phyloP scores from a whole-genome alignment of 2,797 vertebrate genomes.

The Chromis chromis region DNA sequence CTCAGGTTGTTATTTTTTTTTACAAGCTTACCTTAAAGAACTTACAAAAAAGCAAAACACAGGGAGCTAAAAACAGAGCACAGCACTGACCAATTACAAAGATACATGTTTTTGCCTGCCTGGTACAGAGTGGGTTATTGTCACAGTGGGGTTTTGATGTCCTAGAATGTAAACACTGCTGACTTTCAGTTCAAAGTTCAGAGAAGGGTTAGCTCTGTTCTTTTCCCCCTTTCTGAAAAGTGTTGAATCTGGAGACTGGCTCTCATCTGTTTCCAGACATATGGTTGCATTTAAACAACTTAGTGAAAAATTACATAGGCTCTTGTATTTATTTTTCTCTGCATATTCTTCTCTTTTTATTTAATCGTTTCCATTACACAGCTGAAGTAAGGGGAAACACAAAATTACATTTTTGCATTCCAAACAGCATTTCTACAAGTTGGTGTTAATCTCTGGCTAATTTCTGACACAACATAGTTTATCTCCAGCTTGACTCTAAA shows the following conservation, averaged over 20 bases:
- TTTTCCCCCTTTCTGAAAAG: conserved; percentile 33
- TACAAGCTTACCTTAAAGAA: conserved; percentile 5
- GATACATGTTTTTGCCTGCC: conserved; percentile 1
- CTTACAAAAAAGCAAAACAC: background rate
- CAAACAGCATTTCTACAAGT: conserved; percentile 13
- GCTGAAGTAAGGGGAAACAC: conserved; percentile 48
- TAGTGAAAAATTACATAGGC: conserved; percentile 75
- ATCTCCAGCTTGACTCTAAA: conserved; percentile 13
- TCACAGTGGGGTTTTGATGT: conserved; percentile 49
- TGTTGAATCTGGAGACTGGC: conserved; percentile 64
- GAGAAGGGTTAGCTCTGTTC: conserved; percentile 49
- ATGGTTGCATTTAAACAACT: conserved; percentile 79
- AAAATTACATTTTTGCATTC: conserved; percentile 25
- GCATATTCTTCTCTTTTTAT: conserved; percentile 60
- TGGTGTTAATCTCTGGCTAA: conserved; percentile 13
- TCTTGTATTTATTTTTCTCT: conserved; percentile 78
- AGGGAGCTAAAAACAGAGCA: background rate
- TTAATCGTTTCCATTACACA: conserved; percentile 79
- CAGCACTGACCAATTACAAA: background rate
- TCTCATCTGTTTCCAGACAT: conserved; percentile 80
- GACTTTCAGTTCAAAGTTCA: conserved; percentile 69
- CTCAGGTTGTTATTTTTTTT: background rate
- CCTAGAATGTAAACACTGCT: conserved; percentile 20
- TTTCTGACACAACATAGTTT: conserved; percentile 22
- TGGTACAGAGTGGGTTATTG: conserved; percentile 22